Evolutionary conservation across 2,888 invertebrate species (phyloP), one percentile per base, ranked within the genome.

Genomic region (Pammene aurita): DNA sequence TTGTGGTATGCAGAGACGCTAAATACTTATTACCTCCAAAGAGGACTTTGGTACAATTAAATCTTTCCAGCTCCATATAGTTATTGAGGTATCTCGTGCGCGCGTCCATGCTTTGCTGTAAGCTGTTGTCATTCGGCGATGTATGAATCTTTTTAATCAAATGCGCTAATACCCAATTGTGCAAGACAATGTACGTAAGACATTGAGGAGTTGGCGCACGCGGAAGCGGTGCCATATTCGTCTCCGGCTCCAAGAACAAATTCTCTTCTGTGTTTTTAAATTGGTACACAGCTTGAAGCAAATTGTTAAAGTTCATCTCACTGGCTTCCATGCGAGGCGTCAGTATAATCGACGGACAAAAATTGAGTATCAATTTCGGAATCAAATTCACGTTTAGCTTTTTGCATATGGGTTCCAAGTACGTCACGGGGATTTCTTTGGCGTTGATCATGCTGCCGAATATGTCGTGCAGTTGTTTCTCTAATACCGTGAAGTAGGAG

Each of bases 331-430:
- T 87, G 34, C 83, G 78, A 0, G 87, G 83, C 6, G 89, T 89
- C 1, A 94, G 83, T 34, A 93, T 88, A 34, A 95, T 93, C 9
- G 93, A 94, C 0, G 96, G 96, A 74, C 96, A 96, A 78, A 95
- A 95, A 83, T 95, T 96, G 4, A 95, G 85, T 4, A 96, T 94
- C 11, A 96, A 93, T 74, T 95, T 95, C 75, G 96, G 95, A 60
- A 96, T 94, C 64, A 96, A 91, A 90, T 96, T 96, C 1, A 96
- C 93, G 80, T 96, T 95, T 16, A 96, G 83, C 74, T 94, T 94
- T 42, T 93, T 93, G 71, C 96, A 96, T 76, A 95, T 93, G 0
- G 93, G 87, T 79, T 96, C 96, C 67, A 96, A 94, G 77, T 94
- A 94, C 2, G 94, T 89, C 0, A 96, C 95, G 5, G 95, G 94